Conservation (phyloP, 2,797 vertebrate genomes). For the Pyrocephalus nanus region DNA sequence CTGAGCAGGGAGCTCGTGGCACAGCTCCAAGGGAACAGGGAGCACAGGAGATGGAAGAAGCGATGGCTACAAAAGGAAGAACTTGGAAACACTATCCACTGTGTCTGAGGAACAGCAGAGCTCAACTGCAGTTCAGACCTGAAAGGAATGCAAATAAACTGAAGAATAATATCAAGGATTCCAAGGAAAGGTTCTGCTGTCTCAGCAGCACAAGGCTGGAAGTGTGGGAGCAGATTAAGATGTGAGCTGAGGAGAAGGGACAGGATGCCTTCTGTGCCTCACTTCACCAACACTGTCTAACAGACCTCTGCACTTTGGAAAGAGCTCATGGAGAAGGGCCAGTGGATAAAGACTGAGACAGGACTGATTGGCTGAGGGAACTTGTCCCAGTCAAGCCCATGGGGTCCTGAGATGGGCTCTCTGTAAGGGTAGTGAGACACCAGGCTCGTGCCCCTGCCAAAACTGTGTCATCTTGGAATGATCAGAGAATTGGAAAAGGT, state of each 20-base stretch:
- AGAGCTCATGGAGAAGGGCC: not conserved
- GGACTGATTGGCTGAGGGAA: not conserved
- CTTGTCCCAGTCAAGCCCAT: not conserved
- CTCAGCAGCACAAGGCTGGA: not conserved
- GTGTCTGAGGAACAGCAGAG: not conserved
- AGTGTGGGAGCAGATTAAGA: not conserved
- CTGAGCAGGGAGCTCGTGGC: not conserved
- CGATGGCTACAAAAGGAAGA: not conserved
- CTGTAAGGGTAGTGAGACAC: not conserved
- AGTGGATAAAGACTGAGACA: not conserved
- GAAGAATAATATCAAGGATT: not conserved
- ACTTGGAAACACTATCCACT: not conserved
- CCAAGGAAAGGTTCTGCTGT: not conserved
- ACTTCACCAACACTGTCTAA: not conserved
- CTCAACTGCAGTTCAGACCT: not conserved
- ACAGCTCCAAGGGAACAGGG: not conserved
- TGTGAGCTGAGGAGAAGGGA: not conserved
- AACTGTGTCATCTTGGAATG: not conserved
- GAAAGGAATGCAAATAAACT: not conserved
- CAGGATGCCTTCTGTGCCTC: not conserved
- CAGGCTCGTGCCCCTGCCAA: not conserved
- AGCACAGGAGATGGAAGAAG: not conserved
- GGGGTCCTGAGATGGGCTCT: not conserved
- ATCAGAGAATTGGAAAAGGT: not conserved
- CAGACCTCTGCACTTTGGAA: not conserved